Evolutionary conservation across 2,888 invertebrate genomes (phyloP), one percentile per base, ranked within the genome.

Genomic region (Chydorus sphaericus): DNA sequence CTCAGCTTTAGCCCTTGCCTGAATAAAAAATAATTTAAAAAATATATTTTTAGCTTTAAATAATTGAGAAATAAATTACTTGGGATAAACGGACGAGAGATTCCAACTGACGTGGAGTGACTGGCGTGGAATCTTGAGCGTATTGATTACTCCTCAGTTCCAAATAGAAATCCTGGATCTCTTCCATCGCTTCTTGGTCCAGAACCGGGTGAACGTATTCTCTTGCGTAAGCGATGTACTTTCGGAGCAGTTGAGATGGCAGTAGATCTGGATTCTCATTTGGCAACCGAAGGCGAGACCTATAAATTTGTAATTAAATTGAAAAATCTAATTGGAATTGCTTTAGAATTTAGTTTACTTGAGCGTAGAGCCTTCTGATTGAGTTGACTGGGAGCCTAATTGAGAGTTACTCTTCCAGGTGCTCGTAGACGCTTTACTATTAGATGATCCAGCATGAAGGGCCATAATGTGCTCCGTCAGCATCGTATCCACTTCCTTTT

Each of bases 211-310:
- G 80, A 0, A 92, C 85, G 69, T 88, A 89, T 68, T 88, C 82
- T 59, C 84, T 79, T 1, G 92, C 88, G 70, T 93, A 96, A 0
- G 85, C 85, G 62, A 96, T 84, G 66, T 92, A 96, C 72, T 92
- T 93, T 59, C 90, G 79, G 5, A 96, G 74, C 49, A 89, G 69
- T 54, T 78, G 76, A 52, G 81, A 75, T 0, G 92, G 87, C 57
- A 96, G 71, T 4, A 79, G 72, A 66, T 90, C 84, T 30, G 83
- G 68, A 0, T 71, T 69, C 65, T 86, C 83, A 4, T 77, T 77
- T 33, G n/a, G n/a, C n/a, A n/a, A n/a, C n/a, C n/a, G n/a, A n/a
- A n/a, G n/a, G n/a, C n/a, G n/a, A n/a, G n/a, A n/a, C n/a, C n/a
- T n/a, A n/a, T 20, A 14, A 1, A n/a, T 16, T n/a, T n/a, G n/a